Percentiles rank a stretch among this genome's conserved stretches.
Conservation (phyloP, 2,888 invertebrate species). For the Beris morrisii region DNA sequence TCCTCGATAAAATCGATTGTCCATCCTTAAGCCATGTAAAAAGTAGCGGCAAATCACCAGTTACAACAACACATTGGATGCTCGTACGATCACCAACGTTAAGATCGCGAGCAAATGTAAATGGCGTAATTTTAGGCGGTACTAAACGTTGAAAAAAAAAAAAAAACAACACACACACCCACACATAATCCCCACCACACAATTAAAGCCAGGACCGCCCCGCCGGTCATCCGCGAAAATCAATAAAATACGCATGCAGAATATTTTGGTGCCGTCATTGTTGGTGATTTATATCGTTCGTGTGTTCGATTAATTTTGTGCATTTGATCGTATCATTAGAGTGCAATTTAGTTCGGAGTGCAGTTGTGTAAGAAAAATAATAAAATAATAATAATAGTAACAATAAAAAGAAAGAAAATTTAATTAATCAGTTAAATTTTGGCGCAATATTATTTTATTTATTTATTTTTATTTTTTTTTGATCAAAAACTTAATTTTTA, state of each 20-base stretch:
- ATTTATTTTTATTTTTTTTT: not conserved
- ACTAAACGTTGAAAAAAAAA: slow-evolving; percentile 51
- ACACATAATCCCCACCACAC: too few species aligned
- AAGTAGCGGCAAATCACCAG: slow-evolving; percentile 66
- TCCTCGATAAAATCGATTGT: slow-evolving; percentile 49
- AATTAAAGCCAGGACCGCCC: not conserved
- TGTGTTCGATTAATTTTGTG: too few species aligned
- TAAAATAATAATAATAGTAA: not conserved
- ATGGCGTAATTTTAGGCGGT: slow-evolving; percentile 67
- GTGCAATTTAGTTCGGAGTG: too few species aligned
- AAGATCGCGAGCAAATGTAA: slow-evolving; percentile 65
- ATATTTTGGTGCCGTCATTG: too few species aligned
- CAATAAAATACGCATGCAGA: too few species aligned
- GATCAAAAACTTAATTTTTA: not conserved
- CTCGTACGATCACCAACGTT: slow-evolving; percentile 64
- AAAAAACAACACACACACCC: too few species aligned
- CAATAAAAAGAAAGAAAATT: slow-evolving; percentile 2
- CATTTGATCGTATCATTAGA: too few species aligned
- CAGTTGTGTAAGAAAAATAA: slow-evolving; percentile 3
- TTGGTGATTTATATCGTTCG: too few species aligned
- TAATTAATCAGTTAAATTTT: not conserved
- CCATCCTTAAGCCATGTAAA: slow-evolving; percentile 68
- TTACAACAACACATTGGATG: slow-evolving; percentile 63
- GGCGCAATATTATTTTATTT: not conserved
- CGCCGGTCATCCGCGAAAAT: too few species aligned